These are phyloP conservation scores for Homarus americanus DNA, from an alignment of 1,140 invertebrate genomes.

Conservation along the genomic window DNA sequence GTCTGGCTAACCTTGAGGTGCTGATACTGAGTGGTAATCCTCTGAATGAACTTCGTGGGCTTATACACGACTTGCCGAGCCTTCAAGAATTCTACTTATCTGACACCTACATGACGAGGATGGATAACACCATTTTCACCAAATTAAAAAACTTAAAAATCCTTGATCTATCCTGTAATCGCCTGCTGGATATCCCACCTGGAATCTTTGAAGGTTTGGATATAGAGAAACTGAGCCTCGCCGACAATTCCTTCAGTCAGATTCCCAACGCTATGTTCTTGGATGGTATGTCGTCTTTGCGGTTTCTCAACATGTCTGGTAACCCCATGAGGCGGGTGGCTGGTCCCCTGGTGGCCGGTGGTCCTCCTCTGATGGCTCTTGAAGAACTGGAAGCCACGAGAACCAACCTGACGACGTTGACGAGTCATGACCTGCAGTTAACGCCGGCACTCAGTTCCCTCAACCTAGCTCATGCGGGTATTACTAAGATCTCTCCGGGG, in stretches of 20 bases:
- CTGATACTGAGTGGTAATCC: slow-evolving; percentile 86
- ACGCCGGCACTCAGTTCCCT: slow-evolving; percentile 88
- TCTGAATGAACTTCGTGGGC: slow-evolving; percentile 81
- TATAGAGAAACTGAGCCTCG: slow-evolving; percentile 86
- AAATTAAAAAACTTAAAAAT: slow-evolving; percentile 86
- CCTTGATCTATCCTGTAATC: slow-evolving; percentile 87
- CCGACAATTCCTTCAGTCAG: slow-evolving; percentile 88
- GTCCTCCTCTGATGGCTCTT: slow-evolving; percentile 85
- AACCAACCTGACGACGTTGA: slow-evolving; percentile 91
- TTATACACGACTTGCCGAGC: slow-evolving; percentile 80
- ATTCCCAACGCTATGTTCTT: slow-evolving; percentile 88
- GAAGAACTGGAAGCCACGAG: slow-evolving; percentile 89
- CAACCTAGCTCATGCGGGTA: slow-evolving; percentile 86
- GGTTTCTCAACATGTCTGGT: slow-evolving; percentile 88
- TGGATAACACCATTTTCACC: slow-evolving; percentile 87
- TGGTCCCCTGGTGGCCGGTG: slow-evolving; percentile 81
- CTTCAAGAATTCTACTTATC: slow-evolving; percentile 88
- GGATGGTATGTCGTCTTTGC: slow-evolving; percentile 84
- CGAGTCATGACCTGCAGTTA: slow-evolving; percentile 92
- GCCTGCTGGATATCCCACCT: slow-evolving; percentile 86
- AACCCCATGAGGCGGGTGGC: slow-evolving; percentile 88
- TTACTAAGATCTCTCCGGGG: slow-evolving; percentile 89
- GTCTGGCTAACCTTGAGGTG: slow-evolving; percentile 84
- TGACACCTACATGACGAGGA: slow-evolving; percentile 85
- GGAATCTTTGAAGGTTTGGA: slow-evolving; percentile 86